phyloP scores from a whole-genome alignment of 2,113 vertebrate species.

The Mustelus asterias region DNA sequence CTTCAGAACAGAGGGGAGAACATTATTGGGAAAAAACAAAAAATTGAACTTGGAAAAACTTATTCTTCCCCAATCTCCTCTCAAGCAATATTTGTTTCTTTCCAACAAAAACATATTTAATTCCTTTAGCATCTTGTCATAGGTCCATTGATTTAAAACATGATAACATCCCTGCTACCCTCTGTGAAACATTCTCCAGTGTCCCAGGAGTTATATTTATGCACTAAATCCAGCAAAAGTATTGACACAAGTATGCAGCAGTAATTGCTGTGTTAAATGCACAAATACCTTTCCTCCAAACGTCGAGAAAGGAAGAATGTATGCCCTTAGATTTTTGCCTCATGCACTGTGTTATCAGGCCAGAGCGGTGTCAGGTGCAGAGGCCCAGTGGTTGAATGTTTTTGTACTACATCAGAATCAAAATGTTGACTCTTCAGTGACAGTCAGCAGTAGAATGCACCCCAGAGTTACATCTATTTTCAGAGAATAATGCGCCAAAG shows the following conservation, averaged over 20 bases:
- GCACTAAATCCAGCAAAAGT: neutral
- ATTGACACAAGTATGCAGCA: neutral
- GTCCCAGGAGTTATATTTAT: neutral
- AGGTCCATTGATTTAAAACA: neutral
- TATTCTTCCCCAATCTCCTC: neutral
- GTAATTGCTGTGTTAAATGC: neutral
- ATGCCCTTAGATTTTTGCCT: neutral
- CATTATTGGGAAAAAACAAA: neutral
- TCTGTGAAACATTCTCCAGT: neutral
- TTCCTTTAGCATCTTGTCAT: neutral
- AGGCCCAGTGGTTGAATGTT: neutral
- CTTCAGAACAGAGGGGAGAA: too few relatives aligned
- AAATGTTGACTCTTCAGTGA: neutral
- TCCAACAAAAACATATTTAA: conserved; percentile 28
- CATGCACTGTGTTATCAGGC: neutral
- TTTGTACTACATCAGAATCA: neutral
- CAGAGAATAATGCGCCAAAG: neutral
- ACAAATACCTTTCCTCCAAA: neutral
- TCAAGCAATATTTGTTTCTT: neutral
- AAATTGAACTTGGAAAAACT: neutral
- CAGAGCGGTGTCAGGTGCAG: neutral
- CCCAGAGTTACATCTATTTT: neutral
- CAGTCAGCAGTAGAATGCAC: neutral
- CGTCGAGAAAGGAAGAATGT: neutral
- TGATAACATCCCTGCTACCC: neutral